Percentiles rank a stretch among this genome's conserved stretches.
Evolutionary conservation across 2,113 vertebrate species (phyloP).

Genomic region (Mobula hypostoma): DNA sequence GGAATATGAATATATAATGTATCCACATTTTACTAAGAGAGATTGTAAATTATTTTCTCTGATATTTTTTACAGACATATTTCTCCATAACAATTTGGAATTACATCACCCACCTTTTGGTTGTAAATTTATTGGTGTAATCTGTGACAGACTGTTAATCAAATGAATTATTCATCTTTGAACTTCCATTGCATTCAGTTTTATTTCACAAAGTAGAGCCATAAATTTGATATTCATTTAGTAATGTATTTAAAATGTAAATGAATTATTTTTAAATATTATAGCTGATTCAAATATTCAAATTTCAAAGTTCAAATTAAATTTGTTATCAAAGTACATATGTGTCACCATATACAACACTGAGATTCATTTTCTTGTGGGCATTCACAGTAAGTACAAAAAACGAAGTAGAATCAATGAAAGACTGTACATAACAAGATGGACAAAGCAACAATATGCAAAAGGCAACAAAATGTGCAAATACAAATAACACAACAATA

Average conservation of each 20-base stretch:
- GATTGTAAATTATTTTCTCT: neutral
- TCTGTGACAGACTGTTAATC: neutral
- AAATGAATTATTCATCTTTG: constrained; percentile 25
- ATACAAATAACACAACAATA: no score
- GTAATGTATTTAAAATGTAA: neutral
- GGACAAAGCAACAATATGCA: no score
- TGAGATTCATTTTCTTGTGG: no score
- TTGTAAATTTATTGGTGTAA: neutral
- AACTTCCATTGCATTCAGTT: neutral
- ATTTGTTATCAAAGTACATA: no score
- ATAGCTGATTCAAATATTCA: neutral
- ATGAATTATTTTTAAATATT: neutral
- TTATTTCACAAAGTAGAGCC: constrained; percentile 16
- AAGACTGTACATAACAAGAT: no score
- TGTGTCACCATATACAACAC: no score
- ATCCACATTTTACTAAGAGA: neutral
- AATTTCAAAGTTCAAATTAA: no score
- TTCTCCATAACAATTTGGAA: neutral
- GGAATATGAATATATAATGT: neutral
- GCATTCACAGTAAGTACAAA: no score
- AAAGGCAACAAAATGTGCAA: no score
- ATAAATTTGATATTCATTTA: constrained; percentile 5
- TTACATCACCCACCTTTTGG: neutral
- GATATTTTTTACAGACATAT: neutral
- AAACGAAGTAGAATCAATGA: no score